These are phyloP conservation scores for Hipposideros larvatus DNA, from an alignment of 2,797 vertebrate genomes.

Conservation along the genomic window DNA sequence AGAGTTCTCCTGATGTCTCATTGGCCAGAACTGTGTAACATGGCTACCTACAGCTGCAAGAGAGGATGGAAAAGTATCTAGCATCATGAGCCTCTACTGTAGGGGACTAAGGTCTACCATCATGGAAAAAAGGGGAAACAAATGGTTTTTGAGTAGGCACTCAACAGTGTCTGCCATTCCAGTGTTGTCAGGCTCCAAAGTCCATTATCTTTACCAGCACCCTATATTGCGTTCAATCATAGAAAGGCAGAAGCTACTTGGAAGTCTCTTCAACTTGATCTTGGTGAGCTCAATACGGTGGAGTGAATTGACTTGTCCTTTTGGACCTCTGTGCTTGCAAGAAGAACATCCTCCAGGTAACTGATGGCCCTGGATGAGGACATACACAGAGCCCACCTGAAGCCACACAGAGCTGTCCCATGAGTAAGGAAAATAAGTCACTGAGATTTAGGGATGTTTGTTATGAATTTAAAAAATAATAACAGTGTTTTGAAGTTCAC, in stretches of 20 bases:
- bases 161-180: neutral
- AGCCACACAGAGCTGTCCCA: neutral
- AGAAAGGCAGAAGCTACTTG: neutral
- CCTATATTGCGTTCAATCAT: neutral
- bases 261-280: neutral
- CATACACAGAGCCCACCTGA: neutral
- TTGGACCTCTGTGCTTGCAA: conserved; percentile 1
- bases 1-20: conserved; percentile 19
- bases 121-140: neutral
- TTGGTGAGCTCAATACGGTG: conserved; percentile 22
- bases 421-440: neutral
- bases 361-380: neutral
- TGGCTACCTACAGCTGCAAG: neutral
- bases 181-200: neutral
- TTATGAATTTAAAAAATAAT: conserved; percentile 27
- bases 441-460: conserved; percentile 31
- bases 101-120: neutral
- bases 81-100: neutral
- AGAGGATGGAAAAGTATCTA: neutral
- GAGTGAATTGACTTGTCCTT: neutral
- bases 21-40: neutral
- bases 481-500: conserved; percentile 19
- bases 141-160: neutral
- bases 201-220: conserved; percentile 15
- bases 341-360: neutral